A percentile compares a stretch with the other conserved stretches of the same genome.
These are phyloP conservation scores for Moxostoma hubbsi DNA, from an alignment of 2,797 vertebrate genomes.

Conservation along the genomic window DNA sequence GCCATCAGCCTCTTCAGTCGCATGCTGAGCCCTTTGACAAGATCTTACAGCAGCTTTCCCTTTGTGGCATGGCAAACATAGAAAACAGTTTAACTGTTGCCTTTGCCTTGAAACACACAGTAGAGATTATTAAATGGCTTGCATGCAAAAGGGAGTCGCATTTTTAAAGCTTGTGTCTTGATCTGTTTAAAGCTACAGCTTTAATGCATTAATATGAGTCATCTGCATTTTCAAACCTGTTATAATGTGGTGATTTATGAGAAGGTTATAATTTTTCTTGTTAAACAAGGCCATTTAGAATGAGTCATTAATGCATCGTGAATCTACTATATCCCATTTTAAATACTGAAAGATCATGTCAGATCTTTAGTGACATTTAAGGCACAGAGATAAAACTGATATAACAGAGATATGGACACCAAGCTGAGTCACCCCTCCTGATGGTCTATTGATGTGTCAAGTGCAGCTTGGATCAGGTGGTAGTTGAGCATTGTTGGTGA, in stretches of 20 bases:
- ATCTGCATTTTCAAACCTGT: neutral
- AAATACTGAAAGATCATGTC: neutral
- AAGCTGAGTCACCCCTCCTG: slow-evolving; percentile 21
- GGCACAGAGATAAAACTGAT: neutral
- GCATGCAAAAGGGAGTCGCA: neutral
- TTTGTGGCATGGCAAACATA: neutral
- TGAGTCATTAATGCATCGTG: slow-evolving; percentile 1
- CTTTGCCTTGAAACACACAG: neutral
- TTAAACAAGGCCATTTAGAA: neutral
- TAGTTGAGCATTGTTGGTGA: neutral
- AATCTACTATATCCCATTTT: neutral
- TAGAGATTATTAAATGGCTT: neutral
- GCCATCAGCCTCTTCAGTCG: neutral
- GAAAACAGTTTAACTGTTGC: neutral
- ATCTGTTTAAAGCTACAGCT: slow-evolving; percentile 11
- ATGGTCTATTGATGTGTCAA: slow-evolving; percentile 18
- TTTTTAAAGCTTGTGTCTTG: slow-evolving; percentile 15
- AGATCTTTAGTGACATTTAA: slow-evolving; percentile 8
- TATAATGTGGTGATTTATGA: slow-evolving; percentile 16
- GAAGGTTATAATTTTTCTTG: neutral
- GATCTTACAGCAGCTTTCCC: slow-evolving; percentile 7
- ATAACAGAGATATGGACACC: neutral
- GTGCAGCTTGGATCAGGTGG: slow-evolving; percentile 18
- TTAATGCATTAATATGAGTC: neutral
- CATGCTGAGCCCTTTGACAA: slow-evolving; percentile 29